Evolutionary conservation across 1,140 invertebrate species (phyloP), one percentile per base, ranked within the genome.

Genomic region (Drosophila erecta): DNA sequence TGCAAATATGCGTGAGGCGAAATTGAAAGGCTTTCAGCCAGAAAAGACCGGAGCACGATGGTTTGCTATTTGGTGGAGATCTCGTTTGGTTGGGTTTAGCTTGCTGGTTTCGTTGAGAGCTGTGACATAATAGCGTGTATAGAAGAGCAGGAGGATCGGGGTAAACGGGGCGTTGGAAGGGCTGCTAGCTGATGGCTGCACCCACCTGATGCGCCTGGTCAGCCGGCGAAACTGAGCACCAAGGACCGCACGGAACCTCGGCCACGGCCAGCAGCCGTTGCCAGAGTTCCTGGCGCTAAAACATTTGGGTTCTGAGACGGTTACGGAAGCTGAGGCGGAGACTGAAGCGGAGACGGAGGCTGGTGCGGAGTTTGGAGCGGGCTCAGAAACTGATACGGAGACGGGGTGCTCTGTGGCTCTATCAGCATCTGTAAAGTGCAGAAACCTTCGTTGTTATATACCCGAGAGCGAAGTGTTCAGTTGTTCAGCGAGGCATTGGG

Each of bases 1-100:
- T 91, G 90, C 76, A 91, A 91, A 90, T 85, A 91, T 89, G 74
- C 69, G 43, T 89, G 38, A 83, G 73, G 58, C 69, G 61, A 73
- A 76, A 78, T 81, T 57, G 66, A 74, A 74, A 65, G 66, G 67
- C 62, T 56, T 76, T 56, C 44, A 75, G 71, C 67, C 76, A 20
- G 49, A 35, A 51, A 35, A 20, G 15, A 51, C 30, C 30, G 24
- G 2, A 30, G 24, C 46, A 49, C 46, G 46, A n/a, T 27, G 24
- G 14, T 27, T 49, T 50, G 27, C 49, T 51, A 35, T 49, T 58
- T 56, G 69, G 66, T 56, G 69, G 66, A 38, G 66, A 38, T 17
- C 46, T 61, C 57, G 57, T 57, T 50, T 24, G 47, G 20, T 33
- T 24, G 46, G 58, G 47, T 61, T 61, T 24, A 7, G 22, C 56